These are phyloP conservation scores for Rotaria sp. DNA, from an alignment of 2,888 invertebrate genomes.

Conservation along the genomic window DNA sequence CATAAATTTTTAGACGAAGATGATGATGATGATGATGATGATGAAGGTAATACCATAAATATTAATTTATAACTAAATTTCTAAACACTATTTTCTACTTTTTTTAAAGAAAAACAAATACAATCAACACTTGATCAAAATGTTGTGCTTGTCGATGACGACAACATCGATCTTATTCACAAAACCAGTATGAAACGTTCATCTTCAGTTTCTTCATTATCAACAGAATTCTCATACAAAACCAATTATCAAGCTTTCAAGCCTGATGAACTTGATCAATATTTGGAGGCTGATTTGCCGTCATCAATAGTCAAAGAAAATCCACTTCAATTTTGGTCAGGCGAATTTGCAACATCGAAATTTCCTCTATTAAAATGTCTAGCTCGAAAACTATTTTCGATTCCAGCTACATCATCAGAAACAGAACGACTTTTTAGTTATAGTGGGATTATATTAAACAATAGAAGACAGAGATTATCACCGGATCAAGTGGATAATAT, in stretches of 20 bases:
- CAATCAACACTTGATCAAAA: not conserved
- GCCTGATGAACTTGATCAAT: not conserved
- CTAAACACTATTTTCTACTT: not conserved
- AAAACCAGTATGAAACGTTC: not conserved
- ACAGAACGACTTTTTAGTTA: not conserved
- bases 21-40: not conserved
- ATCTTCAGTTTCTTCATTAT: not conserved
- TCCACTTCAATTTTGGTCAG: slow-evolving; percentile 1
- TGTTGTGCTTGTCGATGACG: not conserved
- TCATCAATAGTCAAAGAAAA: not conserved
- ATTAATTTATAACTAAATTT: not conserved
- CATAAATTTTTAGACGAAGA: not conserved
- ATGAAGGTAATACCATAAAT: not conserved
- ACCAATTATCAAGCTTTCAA: not conserved
- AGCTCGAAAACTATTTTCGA: not conserved
- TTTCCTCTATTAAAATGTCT: not conserved
- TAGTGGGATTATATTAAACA: slow-evolving; percentile 9
- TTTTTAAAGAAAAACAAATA: not conserved
- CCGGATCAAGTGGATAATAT: not conserved
- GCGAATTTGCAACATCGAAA: not conserved
- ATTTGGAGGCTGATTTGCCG: not conserved
- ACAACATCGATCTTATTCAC: not conserved
- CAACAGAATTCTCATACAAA: not conserved
- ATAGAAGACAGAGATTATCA: not conserved
- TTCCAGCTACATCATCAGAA: not conserved